Conservation (phyloP, 1,140 invertebrate species). For the Neodiprion pinetum region DNA sequence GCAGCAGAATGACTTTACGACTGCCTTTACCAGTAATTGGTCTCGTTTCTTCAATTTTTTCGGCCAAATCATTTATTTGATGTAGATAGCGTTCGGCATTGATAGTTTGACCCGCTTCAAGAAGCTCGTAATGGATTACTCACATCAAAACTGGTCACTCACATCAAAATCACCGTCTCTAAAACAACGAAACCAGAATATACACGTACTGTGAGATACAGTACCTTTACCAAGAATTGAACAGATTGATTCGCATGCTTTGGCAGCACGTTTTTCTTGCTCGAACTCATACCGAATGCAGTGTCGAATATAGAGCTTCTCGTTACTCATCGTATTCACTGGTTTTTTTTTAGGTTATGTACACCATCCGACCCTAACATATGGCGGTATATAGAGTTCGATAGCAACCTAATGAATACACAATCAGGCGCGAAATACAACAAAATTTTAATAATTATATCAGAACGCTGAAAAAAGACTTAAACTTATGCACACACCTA, state of each 20-base stretch:
- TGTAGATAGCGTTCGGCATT: not conserved
- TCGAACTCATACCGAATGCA: not conserved
- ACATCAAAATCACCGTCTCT: no score
- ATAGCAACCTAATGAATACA: not conserved
- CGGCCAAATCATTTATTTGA: not conserved
- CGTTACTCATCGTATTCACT: slow-evolving; percentile 7
- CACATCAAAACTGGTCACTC: no score
- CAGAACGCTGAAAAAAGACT: slow-evolving; percentile 4
- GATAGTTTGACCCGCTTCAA: not conserved
- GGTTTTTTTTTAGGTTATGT: not conserved
- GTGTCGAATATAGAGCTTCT: not conserved
- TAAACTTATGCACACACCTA: not conserved
- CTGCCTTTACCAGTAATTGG: not conserved
- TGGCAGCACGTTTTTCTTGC: not conserved
- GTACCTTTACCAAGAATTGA: not conserved
- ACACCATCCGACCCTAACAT: not conserved
- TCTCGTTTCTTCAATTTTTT: not conserved
- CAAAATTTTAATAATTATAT: not conserved
- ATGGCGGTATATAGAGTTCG: not conserved
- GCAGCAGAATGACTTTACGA: slow-evolving; percentile 7
- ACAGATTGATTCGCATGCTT: slow-evolving; percentile 1
- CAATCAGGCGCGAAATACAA: not conserved
- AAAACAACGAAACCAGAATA: no score
- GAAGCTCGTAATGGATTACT: not conserved
- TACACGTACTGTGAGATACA: not conserved